These are phyloP conservation scores for Noctuana brunneofusca DNA, from an alignment of 2,888 invertebrate genomes.

Conservation along the genomic window DNA sequence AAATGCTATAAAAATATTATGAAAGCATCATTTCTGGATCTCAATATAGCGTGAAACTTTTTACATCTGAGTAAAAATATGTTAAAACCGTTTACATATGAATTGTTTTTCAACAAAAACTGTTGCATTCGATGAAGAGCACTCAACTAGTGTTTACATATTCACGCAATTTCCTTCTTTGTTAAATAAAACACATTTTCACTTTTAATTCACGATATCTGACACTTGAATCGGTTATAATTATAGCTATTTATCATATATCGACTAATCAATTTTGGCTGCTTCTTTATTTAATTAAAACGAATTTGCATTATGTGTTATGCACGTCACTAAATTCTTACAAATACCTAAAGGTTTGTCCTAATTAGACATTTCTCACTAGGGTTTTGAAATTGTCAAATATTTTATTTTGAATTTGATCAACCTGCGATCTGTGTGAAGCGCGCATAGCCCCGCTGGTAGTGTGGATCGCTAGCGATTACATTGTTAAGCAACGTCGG, in stretches of 20 bases:
- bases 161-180: slow-evolving; percentile 32
- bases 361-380: too few species aligned
- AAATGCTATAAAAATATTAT: not conserved
- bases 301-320: slow-evolving; percentile 9
- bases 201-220: slow-evolving; percentile 29
- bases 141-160: slow-evolving; percentile 10
- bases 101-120: slow-evolving; percentile 16
- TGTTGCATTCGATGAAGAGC: not conserved
- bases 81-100: slow-evolving; percentile 6
- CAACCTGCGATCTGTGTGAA: too few species aligned
- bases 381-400: too few species aligned
- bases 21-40: not conserved
- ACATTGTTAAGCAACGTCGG: too few species aligned
- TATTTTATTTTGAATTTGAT: too few species aligned
- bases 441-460: too few species aligned
- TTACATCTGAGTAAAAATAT: not conserved
- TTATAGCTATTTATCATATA: slow-evolving; percentile 28
- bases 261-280: slow-evolving; percentile 17
- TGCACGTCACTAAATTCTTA: not conserved
- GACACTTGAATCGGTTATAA: slow-evolving; percentile 23
- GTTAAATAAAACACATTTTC: slow-evolving; percentile 21
- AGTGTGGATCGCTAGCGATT: too few species aligned
- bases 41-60: not conserved
- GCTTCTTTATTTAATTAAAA: slow-evolving; percentile 13
- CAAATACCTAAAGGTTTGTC: too few species aligned